phyloP scores from a whole-genome alignment of 2,888 invertebrate genomes.

The Leptinotarsa rubiginosa region DNA sequence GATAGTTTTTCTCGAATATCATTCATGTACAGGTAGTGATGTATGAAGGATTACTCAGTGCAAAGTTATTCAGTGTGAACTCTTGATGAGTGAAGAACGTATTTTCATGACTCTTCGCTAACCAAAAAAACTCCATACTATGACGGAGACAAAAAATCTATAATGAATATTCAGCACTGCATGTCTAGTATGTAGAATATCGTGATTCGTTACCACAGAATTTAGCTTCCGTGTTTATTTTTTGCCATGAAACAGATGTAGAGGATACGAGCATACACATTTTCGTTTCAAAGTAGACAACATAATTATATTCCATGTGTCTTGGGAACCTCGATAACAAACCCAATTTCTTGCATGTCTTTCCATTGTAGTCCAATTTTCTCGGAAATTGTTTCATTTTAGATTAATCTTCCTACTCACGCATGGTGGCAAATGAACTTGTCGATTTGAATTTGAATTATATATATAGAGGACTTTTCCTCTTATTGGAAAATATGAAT shows the following conservation, averaged over 20 bases:
- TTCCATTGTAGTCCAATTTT: constrained; percentile 47
- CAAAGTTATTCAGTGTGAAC: no score
- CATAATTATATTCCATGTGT: constrained; percentile 55
- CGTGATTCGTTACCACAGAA: constrained; percentile 23
- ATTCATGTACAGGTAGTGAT: no score
- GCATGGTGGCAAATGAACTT: constrained; percentile 38
- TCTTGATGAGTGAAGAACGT: no score
- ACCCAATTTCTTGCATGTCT: constrained; percentile 52
- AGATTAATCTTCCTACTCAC: constrained; percentile 48
- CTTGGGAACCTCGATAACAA: constrained; percentile 51
- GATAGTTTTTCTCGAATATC: no score
- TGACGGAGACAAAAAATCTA: neutral
- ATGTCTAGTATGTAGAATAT: neutral
- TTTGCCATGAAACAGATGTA: constrained; percentile 24
- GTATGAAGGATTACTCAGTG: no score
- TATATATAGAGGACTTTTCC: no score
- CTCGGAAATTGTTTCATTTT: constrained; percentile 52
- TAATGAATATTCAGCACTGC: neutral
- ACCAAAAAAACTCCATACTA: no score
- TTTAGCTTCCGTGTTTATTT: constrained; percentile 30
- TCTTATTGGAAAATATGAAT: no score
- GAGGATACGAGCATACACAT: constrained; percentile 33
- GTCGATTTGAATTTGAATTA: neutral
- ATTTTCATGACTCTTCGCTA: no score
- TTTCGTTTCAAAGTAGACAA: constrained; percentile 50